These are phyloP conservation scores for Stictocephala bisonia DNA, from an alignment of 2,888 invertebrate genomes.

Conservation along the genomic window DNA sequence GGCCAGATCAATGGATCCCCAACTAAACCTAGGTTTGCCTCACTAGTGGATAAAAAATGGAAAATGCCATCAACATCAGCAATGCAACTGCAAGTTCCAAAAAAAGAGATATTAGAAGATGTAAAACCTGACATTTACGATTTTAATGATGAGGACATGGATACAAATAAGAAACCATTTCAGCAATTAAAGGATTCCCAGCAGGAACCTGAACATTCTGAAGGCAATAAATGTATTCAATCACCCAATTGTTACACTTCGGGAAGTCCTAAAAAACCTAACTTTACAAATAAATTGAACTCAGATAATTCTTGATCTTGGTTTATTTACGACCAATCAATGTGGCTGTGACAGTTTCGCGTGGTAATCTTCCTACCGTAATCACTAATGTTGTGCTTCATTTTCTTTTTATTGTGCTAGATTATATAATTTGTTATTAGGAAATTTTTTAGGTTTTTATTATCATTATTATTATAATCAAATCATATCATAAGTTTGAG, in stretches of 20 bases:
- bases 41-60: slow-evolving; percentile 41
- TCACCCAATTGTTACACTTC: neutral
- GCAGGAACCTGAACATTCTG: neutral
- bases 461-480: neutral
- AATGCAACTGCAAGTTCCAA: neutral
- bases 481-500: slow-evolving; percentile 18
- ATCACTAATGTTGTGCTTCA: neutral
- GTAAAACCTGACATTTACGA: slow-evolving; percentile 40
- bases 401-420: slow-evolving; percentile 23
- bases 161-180: slow-evolving; percentile 13
- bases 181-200: neutral
- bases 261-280: slow-evolving; percentile 12
- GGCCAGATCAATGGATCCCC: slow-evolving; percentile 22
- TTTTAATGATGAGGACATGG: slow-evolving; percentile 34
- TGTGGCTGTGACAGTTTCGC: slow-evolving; percentile 34
- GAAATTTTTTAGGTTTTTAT: slow-evolving; percentile 30
- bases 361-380: slow-evolving; percentile 26
- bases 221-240: slow-evolving; percentile 19
- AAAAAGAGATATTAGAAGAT: slow-evolving; percentile 1
- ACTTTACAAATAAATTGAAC: neutral
- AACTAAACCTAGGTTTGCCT: slow-evolving; percentile 29
- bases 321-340: slow-evolving; percentile 32
- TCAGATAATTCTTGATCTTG: slow-evolving; percentile 29
- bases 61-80: neutral
- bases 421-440: slow-evolving; percentile 28